Base-by-base conservation (phyloP, 2,888 invertebrate species). In the Agriopis leucophaearia region DNA sequence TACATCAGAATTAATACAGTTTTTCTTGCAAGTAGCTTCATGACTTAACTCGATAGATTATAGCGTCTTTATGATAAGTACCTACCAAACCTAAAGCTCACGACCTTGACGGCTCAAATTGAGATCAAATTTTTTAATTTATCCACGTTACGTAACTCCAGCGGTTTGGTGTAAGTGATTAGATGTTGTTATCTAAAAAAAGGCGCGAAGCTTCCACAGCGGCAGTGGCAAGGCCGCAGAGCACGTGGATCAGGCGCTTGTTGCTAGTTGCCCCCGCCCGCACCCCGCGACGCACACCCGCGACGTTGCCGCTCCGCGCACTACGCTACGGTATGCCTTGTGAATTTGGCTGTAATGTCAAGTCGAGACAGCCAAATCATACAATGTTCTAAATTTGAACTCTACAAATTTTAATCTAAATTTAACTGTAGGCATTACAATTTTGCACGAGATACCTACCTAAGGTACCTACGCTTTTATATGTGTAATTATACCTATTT, bases 241-340 rank as follows among this genome's bases (percentile, higher is more conserved):
- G 86, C 92, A 91, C 92, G 92, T 92, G 92, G 89, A 80, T 68
- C 73, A 80, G 88, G 88, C 91, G 91, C 91, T 91, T 93, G 93
- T 92, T 93, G 91, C 92, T 92, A 91, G 76, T 81, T 75, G 81
- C 77, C 78, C 76, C 79, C 80, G 18, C 8, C 40, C 42, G 40
- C 48, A 12, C 59, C 50, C 65, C 75, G 74, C 62, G 67, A 8
- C 71, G 77, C 65, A 69, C 66, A 66, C 73, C 70, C 77, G 89
- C 92, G 91, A 87, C 88, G 92, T 91, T 93, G 92, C 92, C 92
- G 84, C 84, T 87, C 88, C 73, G 79, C 60, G 60, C 74, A 74
- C 78, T 79, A 82, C 81, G 74, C 76, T 75, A 76, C 76, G 78
- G 79, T 74, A 75, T 75, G 78, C 73, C 81, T 81, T 78, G 80